These are phyloP conservation scores for Leptopterna dolabrata DNA, from an alignment of 2,888 invertebrate genomes.

Conservation along the genomic window DNA sequence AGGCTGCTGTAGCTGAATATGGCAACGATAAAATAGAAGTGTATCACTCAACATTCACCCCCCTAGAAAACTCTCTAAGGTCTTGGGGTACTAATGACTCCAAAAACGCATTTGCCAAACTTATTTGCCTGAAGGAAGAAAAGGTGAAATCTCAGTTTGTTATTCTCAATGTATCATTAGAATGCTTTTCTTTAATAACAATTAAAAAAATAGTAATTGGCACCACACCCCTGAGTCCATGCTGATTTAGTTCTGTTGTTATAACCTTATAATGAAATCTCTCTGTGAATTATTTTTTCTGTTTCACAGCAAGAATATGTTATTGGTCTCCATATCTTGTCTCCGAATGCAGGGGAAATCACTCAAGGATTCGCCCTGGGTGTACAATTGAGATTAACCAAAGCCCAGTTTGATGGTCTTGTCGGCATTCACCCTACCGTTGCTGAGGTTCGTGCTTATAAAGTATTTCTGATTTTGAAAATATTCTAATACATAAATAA, in stretches of 20 bases:
- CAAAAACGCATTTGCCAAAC: constrained; percentile 71
- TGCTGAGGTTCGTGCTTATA: constrained; percentile 66
- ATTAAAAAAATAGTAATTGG: too few species aligned
- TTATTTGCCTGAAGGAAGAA: constrained; percentile 69
- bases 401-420: constrained; percentile 70
- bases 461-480: too few species aligned
- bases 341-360: constrained; percentile 92
- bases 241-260: too few species aligned
- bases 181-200: too few species aligned
- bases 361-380: constrained; percentile 94
- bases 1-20: constrained; percentile 75
- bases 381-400: constrained; percentile 74
- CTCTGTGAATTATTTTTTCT: background rate
- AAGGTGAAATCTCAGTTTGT: constrained; percentile 62
- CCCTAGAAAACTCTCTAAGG: constrained; percentile 88
- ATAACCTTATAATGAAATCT: too few species aligned
- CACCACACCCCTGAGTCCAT: too few species aligned
- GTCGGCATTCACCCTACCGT: constrained; percentile 74
- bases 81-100: constrained; percentile 73
- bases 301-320: constrained; percentile 73
- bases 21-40: constrained; percentile 87
- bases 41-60: constrained; percentile 94
- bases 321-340: constrained; percentile 89
- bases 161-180: too few species aligned
- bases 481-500: too few species aligned